A percentile compares a stretch with the other conserved stretches of the same genome.
Conservation (phyloP, 2,797 vertebrate species). For the Spinibarbus caldwelli region DNA sequence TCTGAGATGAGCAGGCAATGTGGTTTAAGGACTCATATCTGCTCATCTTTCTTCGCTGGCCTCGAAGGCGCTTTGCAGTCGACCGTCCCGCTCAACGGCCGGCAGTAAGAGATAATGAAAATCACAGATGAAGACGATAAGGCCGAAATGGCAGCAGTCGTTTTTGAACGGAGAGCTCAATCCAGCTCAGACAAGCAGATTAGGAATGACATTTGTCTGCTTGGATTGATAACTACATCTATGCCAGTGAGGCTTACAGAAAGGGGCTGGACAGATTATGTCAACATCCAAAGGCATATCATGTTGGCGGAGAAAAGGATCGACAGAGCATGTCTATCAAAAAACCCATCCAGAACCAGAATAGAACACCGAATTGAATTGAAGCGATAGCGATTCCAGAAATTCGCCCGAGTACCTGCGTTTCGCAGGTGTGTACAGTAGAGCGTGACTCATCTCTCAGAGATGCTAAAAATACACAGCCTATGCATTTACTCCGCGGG, state of each 20-base stretch:
- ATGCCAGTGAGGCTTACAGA: constrained; percentile 60
- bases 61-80: constrained; percentile 28
- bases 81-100: constrained; percentile 43
- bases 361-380: constrained; percentile 12
- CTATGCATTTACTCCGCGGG: background rate
- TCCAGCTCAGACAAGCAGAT: constrained; percentile 63
- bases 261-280: constrained; percentile 64
- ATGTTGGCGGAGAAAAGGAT: constrained; percentile 39
- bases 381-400: background rate
- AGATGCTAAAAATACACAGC: constrained; percentile 32
- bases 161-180: constrained; percentile 59
- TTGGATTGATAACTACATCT: constrained; percentile 70
- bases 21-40: constrained; percentile 38
- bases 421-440: constrained; percentile 12
- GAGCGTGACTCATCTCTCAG: constrained; percentile 23
- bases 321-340: constrained; percentile 34
- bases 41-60: constrained; percentile 27
- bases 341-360: constrained; percentile 21
- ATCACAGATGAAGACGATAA: constrained; percentile 62
- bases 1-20: constrained; percentile 26
- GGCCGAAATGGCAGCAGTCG: constrained; percentile 58
- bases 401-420: background rate
- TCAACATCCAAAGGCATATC: constrained; percentile 57
- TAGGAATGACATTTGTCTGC: constrained; percentile 74
- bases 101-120: constrained; percentile 58